These are phyloP conservation scores for Syrmaticus mikado DNA, from an alignment of 2,113 vertebrate species.

Conservation along the genomic window DNA sequence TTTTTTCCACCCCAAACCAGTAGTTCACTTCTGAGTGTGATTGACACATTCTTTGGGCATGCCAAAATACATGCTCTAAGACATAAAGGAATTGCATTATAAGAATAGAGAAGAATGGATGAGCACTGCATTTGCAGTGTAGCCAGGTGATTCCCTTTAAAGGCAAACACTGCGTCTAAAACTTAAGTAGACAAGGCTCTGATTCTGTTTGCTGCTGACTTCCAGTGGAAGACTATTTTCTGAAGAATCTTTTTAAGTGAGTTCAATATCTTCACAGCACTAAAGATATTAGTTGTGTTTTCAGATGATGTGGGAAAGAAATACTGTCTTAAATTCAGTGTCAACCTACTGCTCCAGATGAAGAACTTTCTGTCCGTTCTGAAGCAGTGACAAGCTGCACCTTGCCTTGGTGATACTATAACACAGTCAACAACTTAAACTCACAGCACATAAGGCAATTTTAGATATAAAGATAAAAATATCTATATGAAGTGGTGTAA, in stretches of 20 bases:
- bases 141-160: neutral
- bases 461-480: neutral
- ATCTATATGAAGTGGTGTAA: neutral
- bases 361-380: neutral
- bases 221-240: neutral
- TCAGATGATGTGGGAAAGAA: neutral
- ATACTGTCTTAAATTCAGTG: neutral
- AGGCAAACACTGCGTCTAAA: neutral
- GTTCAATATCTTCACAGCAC: neutral
- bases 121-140: neutral
- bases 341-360: neutral
- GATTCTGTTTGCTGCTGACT: neutral
- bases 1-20: neutral
- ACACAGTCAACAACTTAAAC: neutral
- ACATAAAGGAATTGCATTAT: neutral
- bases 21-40: neutral
- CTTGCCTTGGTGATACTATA: neutral
- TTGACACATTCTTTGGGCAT: neutral
- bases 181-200: neutral
- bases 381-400: neutral
- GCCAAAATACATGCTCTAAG: neutral
- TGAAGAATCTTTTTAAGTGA: neutral
- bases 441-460: neutral
- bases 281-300: neutral
- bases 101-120: neutral